These are phyloP conservation scores for Chascanopsetta lugubris DNA, from an alignment of 2,113 vertebrate species.

Conservation along the genomic window DNA sequence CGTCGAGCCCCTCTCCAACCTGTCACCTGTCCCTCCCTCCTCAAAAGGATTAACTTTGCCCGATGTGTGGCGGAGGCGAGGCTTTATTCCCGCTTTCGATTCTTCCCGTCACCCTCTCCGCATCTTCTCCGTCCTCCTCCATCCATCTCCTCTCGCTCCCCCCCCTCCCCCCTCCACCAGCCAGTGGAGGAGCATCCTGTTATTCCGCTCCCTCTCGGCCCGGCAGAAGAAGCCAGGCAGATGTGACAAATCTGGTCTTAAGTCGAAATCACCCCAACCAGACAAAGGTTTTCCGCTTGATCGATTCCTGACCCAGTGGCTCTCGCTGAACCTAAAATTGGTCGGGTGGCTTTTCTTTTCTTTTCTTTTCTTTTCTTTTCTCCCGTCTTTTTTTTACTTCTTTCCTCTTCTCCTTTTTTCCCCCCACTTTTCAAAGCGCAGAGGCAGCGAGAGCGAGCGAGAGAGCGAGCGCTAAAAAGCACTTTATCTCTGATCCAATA, in stretches of 20 bases:
- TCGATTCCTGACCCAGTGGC: conserved; percentile 77
- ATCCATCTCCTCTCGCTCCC: conserved; percentile 21
- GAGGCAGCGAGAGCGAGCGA: conserved; percentile 14
- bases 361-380: conserved; percentile 13
- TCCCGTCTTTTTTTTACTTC: conserved; percentile 11
- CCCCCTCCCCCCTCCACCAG: conserved; percentile 38
- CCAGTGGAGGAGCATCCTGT: conserved; percentile 70
- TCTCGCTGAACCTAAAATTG: conserved; percentile 68
- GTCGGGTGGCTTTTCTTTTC: conserved; percentile 62
- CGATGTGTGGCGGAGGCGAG: conserved; percentile 42
- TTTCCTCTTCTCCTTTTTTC: neutral
- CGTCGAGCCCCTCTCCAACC: conserved; percentile 33
- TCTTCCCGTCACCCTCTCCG: conserved; percentile 27
- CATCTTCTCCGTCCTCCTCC: conserved; percentile 8
- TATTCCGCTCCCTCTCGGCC: conserved; percentile 72
- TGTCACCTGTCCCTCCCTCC: conserved; percentile 27
- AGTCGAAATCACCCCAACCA: conserved; percentile 67
- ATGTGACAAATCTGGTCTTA: conserved; percentile 80
- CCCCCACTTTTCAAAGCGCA: conserved; percentile 62
- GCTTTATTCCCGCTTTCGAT: conserved; percentile 38
- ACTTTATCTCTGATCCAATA: conserved; percentile 82
- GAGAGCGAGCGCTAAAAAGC: conserved; percentile 66
- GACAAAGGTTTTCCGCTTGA: conserved; percentile 81
- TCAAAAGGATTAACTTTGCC: conserved; percentile 33
- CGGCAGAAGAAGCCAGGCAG: conserved; percentile 67